These are phyloP conservation scores for Puma concolor DNA, from an alignment of 2,113 vertebrate species.

Conservation along the genomic window DNA sequence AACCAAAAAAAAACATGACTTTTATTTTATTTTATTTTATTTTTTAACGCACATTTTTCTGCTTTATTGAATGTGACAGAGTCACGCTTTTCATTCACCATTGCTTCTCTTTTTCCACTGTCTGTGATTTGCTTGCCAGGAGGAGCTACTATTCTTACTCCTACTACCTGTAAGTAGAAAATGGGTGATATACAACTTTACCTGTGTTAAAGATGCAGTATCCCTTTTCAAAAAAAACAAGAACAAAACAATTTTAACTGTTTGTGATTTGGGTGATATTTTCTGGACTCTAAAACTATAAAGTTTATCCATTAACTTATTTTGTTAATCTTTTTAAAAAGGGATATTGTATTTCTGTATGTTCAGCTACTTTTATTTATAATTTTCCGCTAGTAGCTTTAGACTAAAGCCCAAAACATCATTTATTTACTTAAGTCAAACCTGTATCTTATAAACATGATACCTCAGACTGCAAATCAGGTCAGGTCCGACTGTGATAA, in stretches of 20 bases:
- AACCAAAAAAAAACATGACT: slow-evolving; percentile 83
- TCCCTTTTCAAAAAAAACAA: slow-evolving; percentile 96
- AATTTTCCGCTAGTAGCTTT: slow-evolving; percentile 74
- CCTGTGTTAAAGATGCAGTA: slow-evolving; percentile 98
- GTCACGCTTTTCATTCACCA: slow-evolving; percentile 98
- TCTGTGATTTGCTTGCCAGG: slow-evolving; percentile 99
- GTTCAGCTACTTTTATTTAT: slow-evolving; percentile 81
- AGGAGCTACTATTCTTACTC: slow-evolving; percentile 99
- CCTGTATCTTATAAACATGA: slow-evolving; percentile 35
- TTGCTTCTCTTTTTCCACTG: slow-evolving; percentile 97
- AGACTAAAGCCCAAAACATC: slow-evolving; percentile 68
- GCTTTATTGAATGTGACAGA: slow-evolving; percentile 93
- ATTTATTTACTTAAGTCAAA: slow-evolving; percentile 79
- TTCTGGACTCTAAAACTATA: slow-evolving; percentile 62
- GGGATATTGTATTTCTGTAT: slow-evolving; percentile 89
- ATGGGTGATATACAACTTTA: slow-evolving; percentile 90
- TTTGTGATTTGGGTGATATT: slow-evolving; percentile 64
- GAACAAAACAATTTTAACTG: slow-evolving; percentile 55
- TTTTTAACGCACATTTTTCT: slow-evolving; percentile 91
- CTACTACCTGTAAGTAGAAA: slow-evolving; percentile 99
- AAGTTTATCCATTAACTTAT: slow-evolving; percentile 49
- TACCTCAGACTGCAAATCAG: neutral
- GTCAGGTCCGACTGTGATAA: neutral
- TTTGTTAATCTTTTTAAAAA: slow-evolving; percentile 84
- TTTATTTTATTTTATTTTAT: slow-evolving; percentile 75